Evolutionary conservation across 2,888 invertebrate species (phyloP).

Genomic region (Ophioninae sp.): DNA sequence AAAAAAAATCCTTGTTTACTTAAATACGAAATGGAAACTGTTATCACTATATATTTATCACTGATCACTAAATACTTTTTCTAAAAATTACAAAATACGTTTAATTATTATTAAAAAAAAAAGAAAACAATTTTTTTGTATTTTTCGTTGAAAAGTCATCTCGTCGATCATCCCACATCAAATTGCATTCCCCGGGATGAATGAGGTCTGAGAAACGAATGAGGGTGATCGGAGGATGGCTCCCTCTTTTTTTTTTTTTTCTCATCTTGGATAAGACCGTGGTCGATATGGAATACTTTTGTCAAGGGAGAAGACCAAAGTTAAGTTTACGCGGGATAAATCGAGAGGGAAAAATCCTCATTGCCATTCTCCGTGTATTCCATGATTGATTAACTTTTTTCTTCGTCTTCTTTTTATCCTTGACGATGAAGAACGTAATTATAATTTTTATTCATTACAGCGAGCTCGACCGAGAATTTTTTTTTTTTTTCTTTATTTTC

Average conservation of each 20-base stretch:
- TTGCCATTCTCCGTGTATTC: conserved; percentile 65
- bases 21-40: not conserved
- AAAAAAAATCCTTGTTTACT: not conserved
- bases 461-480: conserved; percentile 63
- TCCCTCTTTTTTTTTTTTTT: conserved; percentile 27
- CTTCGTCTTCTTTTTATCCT: conserved; percentile 72
- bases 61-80: not conserved
- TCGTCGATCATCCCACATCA: conserved; percentile 55
- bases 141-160: conserved; percentile 47
- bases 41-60: not conserved
- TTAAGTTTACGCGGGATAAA: conserved; percentile 48
- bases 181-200: conserved; percentile 50
- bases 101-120: too few species aligned
- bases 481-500: not conserved
- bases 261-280: conserved; percentile 41
- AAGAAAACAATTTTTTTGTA: not conserved
- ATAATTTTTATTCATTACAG: conserved; percentile 81
- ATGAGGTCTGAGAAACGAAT: conserved; percentile 56
- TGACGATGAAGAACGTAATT: conserved; percentile 79
- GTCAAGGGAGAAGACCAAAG: conserved; percentile 54
- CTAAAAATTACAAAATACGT: conserved; percentile 4
- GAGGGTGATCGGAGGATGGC: conserved; percentile 44
- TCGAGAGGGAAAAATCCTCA: conserved; percentile 43
- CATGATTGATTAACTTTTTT: conserved; percentile 80
- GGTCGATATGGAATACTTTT: conserved; percentile 55